A percentile compares a stretch with the other conserved stretches of the same genome.
Evolutionary conservation across 2,888 invertebrate genomes (phyloP).

Genomic region (Ophion costatus): DNA sequence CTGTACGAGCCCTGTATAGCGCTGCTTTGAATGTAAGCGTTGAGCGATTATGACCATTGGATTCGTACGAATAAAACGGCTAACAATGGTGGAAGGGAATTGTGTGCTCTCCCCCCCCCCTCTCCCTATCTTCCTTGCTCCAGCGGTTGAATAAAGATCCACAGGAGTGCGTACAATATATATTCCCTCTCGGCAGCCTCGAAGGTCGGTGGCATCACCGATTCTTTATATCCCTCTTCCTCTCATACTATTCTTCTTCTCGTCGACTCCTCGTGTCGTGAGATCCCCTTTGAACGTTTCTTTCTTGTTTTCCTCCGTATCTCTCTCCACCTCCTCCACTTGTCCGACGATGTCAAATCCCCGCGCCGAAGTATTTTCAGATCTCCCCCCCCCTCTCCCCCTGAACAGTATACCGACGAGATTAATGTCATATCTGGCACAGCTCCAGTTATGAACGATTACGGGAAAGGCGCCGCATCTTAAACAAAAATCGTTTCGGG

Average conservation of each 20-base stretch:
- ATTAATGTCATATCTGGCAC: slow-evolving; percentile 49
- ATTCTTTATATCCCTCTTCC: slow-evolving; percentile 62
- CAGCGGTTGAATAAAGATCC: slow-evolving; percentile 58
- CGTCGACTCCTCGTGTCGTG: slow-evolving; percentile 54
- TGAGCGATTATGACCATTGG: slow-evolving; percentile 79
- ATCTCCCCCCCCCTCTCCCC: not conserved
- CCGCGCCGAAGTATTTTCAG: slow-evolving; percentile 47
- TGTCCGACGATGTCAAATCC: slow-evolving; percentile 44
- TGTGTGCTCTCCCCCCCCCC: slow-evolving; percentile 31
- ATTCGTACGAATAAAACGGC: slow-evolving; percentile 79
- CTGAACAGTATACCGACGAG: slow-evolving; percentile 6
- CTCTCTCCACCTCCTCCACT: slow-evolving; percentile 22
- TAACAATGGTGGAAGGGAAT: slow-evolving; percentile 74
- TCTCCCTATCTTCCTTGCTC: slow-evolving; percentile 58
- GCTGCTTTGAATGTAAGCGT: slow-evolving; percentile 77
- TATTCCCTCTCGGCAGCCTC: slow-evolving; percentile 39
- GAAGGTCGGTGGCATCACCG: slow-evolving; percentile 59
- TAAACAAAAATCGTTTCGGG: slow-evolving; percentile 14
- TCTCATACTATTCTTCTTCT: slow-evolving; percentile 44
- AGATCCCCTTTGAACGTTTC: slow-evolving; percentile 32
- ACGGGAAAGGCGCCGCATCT: not conserved
- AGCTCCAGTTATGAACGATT: slow-evolving; percentile 38
- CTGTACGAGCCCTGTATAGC: slow-evolving; percentile 23
- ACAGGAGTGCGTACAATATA: slow-evolving; percentile 52
- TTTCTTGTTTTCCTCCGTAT: slow-evolving; percentile 35